Conservation (phyloP, 2,797 vertebrate species). For the Danionella dracula region DNA sequence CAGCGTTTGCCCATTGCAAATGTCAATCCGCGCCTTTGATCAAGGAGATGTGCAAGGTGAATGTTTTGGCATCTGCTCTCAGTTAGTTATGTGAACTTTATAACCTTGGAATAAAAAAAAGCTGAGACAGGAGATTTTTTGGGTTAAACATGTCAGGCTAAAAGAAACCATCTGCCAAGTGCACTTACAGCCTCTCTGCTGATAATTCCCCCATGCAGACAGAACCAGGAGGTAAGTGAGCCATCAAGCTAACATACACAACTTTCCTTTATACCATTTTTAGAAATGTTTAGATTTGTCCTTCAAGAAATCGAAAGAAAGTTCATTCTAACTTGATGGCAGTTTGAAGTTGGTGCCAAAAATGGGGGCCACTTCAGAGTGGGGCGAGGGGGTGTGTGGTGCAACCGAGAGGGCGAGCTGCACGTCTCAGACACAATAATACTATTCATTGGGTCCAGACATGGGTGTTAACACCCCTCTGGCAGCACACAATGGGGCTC, state of each 20-base stretch:
- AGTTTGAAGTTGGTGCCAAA: conserved; percentile 46
- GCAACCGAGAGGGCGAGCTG: conserved; percentile 56
- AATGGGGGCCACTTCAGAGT: background rate
- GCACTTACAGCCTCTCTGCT: conserved; percentile 64
- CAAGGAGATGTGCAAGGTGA: conserved; percentile 62
- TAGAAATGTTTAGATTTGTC: conserved; percentile 60
- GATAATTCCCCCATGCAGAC: conserved; percentile 58
- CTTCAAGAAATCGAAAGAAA: conserved; percentile 27
- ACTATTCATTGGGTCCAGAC: conserved; percentile 80
- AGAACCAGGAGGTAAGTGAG: conserved; percentile 34
- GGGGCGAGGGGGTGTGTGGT: conserved; percentile 48
- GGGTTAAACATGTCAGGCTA: conserved; percentile 68
- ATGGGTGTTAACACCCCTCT: conserved; percentile 80
- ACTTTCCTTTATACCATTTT: conserved; percentile 51
- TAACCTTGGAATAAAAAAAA: conserved; percentile 64
- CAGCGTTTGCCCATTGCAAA: conserved; percentile 59
- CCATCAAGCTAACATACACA: background rate
- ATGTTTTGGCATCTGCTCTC: conserved; percentile 66
- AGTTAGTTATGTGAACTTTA: conserved; percentile 66
- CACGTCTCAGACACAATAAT: conserved; percentile 86
- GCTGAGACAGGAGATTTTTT: conserved; percentile 61
- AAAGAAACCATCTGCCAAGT: conserved; percentile 65
- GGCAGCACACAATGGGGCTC: conserved; percentile 80
- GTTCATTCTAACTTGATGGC: conserved; percentile 55
- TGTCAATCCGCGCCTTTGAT: conserved; percentile 68